Conservation (phyloP, 2,797 vertebrate genomes). For the Mormyrops attenuatus region DNA sequence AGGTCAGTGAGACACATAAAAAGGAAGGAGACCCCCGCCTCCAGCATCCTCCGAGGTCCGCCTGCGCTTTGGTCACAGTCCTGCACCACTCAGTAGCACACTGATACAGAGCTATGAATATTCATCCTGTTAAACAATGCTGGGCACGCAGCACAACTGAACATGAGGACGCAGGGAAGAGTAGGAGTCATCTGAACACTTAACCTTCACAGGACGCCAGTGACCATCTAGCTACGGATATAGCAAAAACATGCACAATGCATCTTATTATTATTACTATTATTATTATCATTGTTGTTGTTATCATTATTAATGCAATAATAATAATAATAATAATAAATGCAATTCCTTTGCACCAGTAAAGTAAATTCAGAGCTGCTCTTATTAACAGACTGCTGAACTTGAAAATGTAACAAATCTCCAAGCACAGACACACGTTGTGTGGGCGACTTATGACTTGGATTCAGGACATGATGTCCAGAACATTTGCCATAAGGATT, state of each 20-base stretch:
- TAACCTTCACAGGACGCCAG: constrained; percentile 19
- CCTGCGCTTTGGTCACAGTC: not conserved
- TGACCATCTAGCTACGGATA: constrained; percentile 24
- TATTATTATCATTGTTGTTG: not conserved
- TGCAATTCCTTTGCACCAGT: not conserved
- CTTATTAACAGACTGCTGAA: not conserved
- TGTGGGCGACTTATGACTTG: constrained; percentile 1
- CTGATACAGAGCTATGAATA: constrained; percentile 11
- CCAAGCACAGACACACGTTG: not conserved
- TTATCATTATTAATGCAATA: not conserved
- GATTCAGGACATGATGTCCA: not conserved
- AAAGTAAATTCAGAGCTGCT: not conserved
- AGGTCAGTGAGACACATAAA: not conserved
- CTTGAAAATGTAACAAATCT: not conserved
- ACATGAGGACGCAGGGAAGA: constrained; percentile 5
- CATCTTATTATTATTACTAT: not conserved
- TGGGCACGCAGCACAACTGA: not conserved
- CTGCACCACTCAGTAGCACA: not conserved
- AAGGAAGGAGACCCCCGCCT: not conserved
- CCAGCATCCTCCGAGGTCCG: not conserved
- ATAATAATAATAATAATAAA: not conserved
- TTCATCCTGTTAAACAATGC: constrained; percentile 8
- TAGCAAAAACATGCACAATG: not conserved
- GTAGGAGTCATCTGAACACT: constrained; percentile 10
- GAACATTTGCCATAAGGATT: constrained; percentile 4